Evolutionary conservation across 2,888 invertebrate genomes (phyloP).

Genomic region (Deladenus siricidicola): DNA sequence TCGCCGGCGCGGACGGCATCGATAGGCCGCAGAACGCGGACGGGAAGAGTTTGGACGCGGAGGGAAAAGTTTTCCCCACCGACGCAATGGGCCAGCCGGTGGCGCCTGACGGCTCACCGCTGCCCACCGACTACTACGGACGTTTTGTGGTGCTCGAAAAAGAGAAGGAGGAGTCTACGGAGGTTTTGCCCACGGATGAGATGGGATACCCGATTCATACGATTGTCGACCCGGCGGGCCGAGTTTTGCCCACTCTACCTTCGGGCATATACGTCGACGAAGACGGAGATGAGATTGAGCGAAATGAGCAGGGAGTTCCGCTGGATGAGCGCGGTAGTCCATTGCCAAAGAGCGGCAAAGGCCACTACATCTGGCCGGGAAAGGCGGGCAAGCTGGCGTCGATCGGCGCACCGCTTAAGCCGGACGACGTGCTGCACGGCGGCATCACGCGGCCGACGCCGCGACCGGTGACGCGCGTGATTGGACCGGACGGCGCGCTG

Average conservation of each 20-base stretch:
- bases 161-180: background rate
- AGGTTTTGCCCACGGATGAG: conserved; percentile 10
- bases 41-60: conserved; percentile 15
- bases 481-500: conserved; percentile 21
- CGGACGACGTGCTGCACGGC: background rate
- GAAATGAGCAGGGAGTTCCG: conserved; percentile 20
- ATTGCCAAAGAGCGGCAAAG: conserved; percentile 28
- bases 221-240: conserved; percentile 23
- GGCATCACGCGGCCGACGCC: conserved; percentile 25
- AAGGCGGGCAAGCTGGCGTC: background rate
- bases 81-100: conserved; percentile 32
- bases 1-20: conserved; percentile 16
- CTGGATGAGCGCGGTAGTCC: conserved; percentile 18
- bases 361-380: conserved; percentile 22
- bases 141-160: conserved; percentile 9
- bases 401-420: background rate
- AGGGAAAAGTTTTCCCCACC: conserved; percentile 29
- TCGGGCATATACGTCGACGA: conserved; percentile 21
- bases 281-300: conserved; percentile 13
- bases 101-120: conserved; percentile 26
- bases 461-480: conserved; percentile 16
- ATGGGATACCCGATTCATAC: conserved; percentile 18
- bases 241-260: conserved; percentile 20
- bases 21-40: conserved; percentile 11
- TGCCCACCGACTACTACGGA: conserved; percentile 33